A percentile compares a stretch with the other conserved stretches of the same genome.
Evolutionary conservation across 2,113 vertebrate species (phyloP).

Genomic region (Anolis carolinensis): DNA sequence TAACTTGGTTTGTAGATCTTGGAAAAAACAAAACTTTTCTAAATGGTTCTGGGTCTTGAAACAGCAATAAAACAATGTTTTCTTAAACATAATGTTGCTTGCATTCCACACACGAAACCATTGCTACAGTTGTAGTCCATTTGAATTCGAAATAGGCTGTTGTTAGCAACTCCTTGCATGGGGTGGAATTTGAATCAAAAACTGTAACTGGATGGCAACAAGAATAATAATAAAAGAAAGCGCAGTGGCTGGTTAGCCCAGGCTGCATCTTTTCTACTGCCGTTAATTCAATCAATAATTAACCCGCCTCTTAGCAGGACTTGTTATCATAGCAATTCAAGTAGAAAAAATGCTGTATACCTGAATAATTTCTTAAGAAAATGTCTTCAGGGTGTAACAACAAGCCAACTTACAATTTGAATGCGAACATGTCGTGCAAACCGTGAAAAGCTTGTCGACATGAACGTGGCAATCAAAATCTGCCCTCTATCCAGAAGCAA

Average conservation of each 20-base stretch:
- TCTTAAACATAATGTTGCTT: slow-evolving; percentile 57
- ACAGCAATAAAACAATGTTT: slow-evolving; percentile 54
- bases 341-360: slow-evolving; percentile 69
- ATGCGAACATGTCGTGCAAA: neutral
- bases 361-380: slow-evolving; percentile 66
- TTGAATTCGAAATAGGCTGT: slow-evolving; percentile 74
- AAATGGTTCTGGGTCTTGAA: slow-evolving; percentile 34
- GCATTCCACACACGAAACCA: slow-evolving; percentile 62
- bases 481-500: neutral
- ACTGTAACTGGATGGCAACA: slow-evolving; percentile 68
- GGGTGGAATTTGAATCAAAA: slow-evolving; percentile 74
- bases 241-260: slow-evolving; percentile 68
- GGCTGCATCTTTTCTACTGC: slow-evolving; percentile 66
- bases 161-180: slow-evolving; percentile 73
- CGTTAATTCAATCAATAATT: slow-evolving; percentile 73
- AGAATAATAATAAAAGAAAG: slow-evolving; percentile 55
- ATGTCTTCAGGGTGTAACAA: slow-evolving; percentile 44
- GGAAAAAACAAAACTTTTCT: slow-evolving; percentile 41
- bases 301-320: slow-evolving; percentile 67
- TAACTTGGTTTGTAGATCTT: neutral
- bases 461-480: neutral
- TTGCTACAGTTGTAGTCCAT: slow-evolving; percentile 66
- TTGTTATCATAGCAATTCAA: slow-evolving; percentile 70
- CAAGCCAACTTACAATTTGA: neutral
- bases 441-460: neutral